phyloP scores from a whole-genome alignment of 1,140 invertebrate species.

The Neuroterus valhalla region DNA sequence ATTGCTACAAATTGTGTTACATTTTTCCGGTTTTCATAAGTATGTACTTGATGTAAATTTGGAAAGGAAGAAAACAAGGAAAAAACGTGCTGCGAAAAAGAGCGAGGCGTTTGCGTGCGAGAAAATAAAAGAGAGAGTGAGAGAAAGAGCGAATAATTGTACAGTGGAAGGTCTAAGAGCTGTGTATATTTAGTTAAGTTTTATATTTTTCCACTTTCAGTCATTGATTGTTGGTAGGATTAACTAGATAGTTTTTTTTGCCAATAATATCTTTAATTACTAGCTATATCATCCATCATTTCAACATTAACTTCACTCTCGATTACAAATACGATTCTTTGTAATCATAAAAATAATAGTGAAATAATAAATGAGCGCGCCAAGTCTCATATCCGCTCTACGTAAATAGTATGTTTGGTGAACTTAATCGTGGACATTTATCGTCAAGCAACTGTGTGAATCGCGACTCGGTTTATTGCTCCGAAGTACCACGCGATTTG shows the following conservation, averaged over 20 bases:
- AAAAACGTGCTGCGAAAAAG: slow-evolving; percentile 45
- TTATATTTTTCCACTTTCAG: slow-evolving; percentile 74
- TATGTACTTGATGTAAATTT: slow-evolving; percentile 75
- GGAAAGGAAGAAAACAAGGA: slow-evolving; percentile 54
- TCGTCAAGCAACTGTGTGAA: slow-evolving; percentile 25
- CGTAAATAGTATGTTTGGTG: slow-evolving; percentile 26
- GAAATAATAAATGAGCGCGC: not conserved
- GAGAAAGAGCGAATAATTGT: slow-evolving; percentile 44
- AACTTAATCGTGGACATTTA: slow-evolving; percentile 48
- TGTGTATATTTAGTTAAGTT: slow-evolving; percentile 74
- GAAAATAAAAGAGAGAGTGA: slow-evolving; percentile 42
- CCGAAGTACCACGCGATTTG: slow-evolving; percentile 15
- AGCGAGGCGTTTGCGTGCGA: slow-evolving; percentile 45
- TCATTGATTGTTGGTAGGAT: slow-evolving; percentile 70
- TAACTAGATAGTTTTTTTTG: slow-evolving; percentile 60
- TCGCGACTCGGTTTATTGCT: not conserved
- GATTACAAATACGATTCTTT: slow-evolving; percentile 52
- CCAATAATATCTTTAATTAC: slow-evolving; percentile 64
- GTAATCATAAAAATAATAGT: slow-evolving; percentile 46
- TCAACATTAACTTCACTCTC: slow-evolving; percentile 33
- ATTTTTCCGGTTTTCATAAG: slow-evolving; percentile 72
- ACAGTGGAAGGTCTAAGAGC: slow-evolving; percentile 51
- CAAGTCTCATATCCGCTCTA: not conserved
- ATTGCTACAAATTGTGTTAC: slow-evolving; percentile 66
- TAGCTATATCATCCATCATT: slow-evolving; percentile 50